phyloP scores from a whole-genome alignment of 2,888 invertebrate species.

The Elegia similella region DNA sequence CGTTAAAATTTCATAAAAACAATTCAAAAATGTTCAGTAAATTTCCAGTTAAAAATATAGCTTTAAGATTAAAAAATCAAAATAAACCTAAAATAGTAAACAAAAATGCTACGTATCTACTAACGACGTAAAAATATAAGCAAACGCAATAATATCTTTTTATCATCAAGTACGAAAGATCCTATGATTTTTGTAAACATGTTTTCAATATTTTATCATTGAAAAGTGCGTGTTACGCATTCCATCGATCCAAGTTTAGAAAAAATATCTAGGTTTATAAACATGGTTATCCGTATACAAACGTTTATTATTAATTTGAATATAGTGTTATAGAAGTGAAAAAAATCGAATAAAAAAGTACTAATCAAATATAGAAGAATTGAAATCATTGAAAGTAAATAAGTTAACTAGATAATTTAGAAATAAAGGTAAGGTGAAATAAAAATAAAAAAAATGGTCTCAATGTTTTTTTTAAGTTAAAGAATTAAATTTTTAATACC shows the following conservation, averaged over 20 bases:
- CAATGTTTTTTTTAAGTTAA: too few species aligned
- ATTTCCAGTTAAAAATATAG: too few species aligned
- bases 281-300: not conserved
- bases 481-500: too few species aligned
- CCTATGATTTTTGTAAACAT: slow-evolving; percentile 3
- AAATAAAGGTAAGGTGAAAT: too few species aligned
- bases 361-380: too few species aligned
- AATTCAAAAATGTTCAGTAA: not conserved
- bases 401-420: too few species aligned
- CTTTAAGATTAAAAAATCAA: slow-evolving; percentile 15
- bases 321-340: too few species aligned
- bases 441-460: too few species aligned
- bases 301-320: too few species aligned
- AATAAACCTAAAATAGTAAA: slow-evolving; percentile 17
- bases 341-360: not conserved
- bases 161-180: not conserved
- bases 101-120: not conserved
- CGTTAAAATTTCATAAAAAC: slow-evolving; percentile 16
- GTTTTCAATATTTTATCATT: slow-evolving; percentile 3
- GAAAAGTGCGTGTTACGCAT: slow-evolving; percentile 3
- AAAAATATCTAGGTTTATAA: not conserved
- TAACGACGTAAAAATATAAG: not conserved
- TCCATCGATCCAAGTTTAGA: not conserved
- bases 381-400: too few species aligned
- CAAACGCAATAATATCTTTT: not conserved